Evolutionary conservation across 2,113 vertebrate species (phyloP).

Genomic region (Dolichotis patagonum): DNA sequence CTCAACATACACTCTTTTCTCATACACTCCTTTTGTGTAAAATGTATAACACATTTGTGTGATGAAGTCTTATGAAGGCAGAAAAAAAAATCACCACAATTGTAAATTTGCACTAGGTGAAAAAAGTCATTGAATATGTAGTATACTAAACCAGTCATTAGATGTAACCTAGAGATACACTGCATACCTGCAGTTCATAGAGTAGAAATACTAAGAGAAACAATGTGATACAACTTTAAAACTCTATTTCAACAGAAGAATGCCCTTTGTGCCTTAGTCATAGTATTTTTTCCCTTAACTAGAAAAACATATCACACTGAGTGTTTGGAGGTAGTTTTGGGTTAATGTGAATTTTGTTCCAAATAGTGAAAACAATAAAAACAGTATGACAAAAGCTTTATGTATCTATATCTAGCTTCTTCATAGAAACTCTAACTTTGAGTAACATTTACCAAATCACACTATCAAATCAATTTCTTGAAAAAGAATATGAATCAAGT

Average conservation of each 20-base stretch:
- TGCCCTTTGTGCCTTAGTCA: neutral
- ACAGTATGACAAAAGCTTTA: neutral
- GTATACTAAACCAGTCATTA: neutral
- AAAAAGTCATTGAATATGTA: neutral
- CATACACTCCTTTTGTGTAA: neutral
- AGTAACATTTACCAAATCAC: neutral
- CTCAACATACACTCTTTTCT: neutral
- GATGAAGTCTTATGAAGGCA: conserved; percentile 4
- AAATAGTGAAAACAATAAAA: neutral
- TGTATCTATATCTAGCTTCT: neutral
- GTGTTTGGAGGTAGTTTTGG: neutral
- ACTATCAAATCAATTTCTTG: neutral
- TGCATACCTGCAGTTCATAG: neutral
- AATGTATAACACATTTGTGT: neutral
- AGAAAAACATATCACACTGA: neutral
- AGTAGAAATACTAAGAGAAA: neutral
- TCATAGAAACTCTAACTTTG: neutral
- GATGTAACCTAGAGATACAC: neutral
- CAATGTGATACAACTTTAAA: conserved; percentile 29
- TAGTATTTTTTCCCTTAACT: neutral
- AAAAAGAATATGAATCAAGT: neutral
- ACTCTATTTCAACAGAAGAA: conserved; percentile 33
- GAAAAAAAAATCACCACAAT: neutral
- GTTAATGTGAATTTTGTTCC: neutral
- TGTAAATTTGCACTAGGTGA: neutral